phyloP scores from a whole-genome alignment of 2,113 vertebrate genomes.

The Meleagris gallopavo region DNA sequence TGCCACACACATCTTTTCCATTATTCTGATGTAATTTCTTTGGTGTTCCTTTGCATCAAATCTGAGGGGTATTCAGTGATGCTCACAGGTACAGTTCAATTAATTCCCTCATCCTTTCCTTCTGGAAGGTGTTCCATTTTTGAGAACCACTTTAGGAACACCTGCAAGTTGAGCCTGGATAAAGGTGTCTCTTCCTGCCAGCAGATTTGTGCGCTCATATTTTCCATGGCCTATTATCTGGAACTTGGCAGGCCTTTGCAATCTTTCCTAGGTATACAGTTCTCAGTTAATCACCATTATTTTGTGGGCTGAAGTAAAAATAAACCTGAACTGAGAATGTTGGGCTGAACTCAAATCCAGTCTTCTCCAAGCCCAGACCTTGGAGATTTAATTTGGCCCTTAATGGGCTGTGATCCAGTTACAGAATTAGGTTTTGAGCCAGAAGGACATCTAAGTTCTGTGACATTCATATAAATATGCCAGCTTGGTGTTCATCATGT shows the following conservation, averaged over 20 bases:
- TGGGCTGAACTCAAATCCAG: background rate
- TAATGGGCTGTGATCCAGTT: background rate
- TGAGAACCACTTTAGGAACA: background rate
- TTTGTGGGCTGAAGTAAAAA: slow-evolving; percentile 7
- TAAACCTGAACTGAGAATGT: background rate
- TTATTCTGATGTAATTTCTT: background rate
- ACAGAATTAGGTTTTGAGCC: background rate
- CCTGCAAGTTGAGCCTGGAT: fast-evolving
- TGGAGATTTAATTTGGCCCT: background rate
- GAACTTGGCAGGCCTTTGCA: slow-evolving; percentile 13
- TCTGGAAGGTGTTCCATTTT: background rate
- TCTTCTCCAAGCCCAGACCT: background rate
- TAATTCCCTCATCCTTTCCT: background rate
- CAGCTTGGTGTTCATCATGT: background rate
- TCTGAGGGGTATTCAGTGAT: background rate
- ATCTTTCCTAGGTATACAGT: slow-evolving; percentile 27
- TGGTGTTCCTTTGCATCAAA: background rate
- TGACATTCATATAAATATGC: background rate
- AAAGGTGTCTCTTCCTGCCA: background rate
- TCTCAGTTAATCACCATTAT: slow-evolving; percentile 12
- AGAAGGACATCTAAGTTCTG: background rate
- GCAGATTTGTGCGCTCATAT: background rate
- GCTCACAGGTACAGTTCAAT: background rate
- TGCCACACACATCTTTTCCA: background rate
- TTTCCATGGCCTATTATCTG: slow-evolving; percentile 12